Percentiles rank a stretch among this genome's conserved stretches.
Conservation (phyloP, 2,888 invertebrate species). For the Drosophila birchii region DNA sequence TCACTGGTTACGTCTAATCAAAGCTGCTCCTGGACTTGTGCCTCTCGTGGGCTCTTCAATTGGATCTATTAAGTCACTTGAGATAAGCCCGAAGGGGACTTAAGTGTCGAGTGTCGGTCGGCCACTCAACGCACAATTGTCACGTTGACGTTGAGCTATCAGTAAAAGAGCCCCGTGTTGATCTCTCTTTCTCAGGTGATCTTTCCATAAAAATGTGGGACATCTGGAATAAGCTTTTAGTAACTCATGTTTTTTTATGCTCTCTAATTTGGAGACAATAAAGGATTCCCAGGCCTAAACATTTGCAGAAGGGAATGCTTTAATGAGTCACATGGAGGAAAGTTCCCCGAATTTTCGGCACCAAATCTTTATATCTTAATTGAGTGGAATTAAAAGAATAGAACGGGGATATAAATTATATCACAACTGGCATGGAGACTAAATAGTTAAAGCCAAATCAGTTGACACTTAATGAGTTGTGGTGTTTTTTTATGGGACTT, state of each 20-base stretch:
- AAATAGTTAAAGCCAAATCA: neutral
- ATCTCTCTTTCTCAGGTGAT: conserved; percentile 32
- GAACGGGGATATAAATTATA: too few species aligned
- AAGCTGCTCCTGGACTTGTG: conserved; percentile 35
- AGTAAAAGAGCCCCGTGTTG: conserved; percentile 27
- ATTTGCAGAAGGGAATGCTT: neutral
- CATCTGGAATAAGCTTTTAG: conserved; percentile 7
- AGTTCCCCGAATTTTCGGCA: neutral
- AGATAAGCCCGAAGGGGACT: conserved; percentile 53
- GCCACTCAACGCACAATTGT: conserved; percentile 33
- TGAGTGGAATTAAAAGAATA: neutral
- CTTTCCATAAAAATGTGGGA: conserved; percentile 34
- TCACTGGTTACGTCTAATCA: conserved; percentile 45
- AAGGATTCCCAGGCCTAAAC: conserved; percentile 20
- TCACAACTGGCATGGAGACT: too few species aligned
- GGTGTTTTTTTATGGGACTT: neutral
- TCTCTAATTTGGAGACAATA: neutral
- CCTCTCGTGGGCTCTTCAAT: conserved; percentile 54
- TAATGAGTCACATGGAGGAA: conserved; percentile 25
- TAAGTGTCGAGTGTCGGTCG: conserved; percentile 39
- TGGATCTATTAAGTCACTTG: conserved; percentile 74
- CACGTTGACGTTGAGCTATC: conserved; percentile 45
- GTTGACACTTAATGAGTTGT: neutral
- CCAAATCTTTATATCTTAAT: neutral
- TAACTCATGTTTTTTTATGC: neutral